phyloP scores from a whole-genome alignment of 2,888 invertebrate species.

The Himalopsyche kuldschensis region DNA sequence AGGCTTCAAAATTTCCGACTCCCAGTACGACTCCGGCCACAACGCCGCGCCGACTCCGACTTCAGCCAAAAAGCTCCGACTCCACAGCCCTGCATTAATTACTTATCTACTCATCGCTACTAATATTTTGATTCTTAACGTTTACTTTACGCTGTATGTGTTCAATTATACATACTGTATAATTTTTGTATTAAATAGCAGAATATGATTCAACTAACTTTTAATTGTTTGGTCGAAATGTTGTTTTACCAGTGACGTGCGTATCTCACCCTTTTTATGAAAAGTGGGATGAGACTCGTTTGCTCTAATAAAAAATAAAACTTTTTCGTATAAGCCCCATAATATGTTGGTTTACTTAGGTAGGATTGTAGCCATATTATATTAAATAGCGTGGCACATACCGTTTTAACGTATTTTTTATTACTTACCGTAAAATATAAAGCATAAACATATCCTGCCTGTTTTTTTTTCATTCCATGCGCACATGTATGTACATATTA shows the following conservation, averaged over 20 bases:
- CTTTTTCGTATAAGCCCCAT: neutral
- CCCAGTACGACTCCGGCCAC: no score
- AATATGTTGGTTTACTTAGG: neutral
- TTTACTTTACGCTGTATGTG: no score
- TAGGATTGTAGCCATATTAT: neutral
- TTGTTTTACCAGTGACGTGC: neutral
- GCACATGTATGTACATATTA: neutral
- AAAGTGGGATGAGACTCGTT: neutral
- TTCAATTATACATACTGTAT: no score
- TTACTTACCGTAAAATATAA: neutral
- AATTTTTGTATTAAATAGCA: no score
- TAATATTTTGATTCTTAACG: no score
- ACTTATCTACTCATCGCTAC: no score
- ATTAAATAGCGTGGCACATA: neutral
- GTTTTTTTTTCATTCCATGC: neutral
- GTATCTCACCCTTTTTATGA: neutral
- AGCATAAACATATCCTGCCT: neutral
- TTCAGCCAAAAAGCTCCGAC: no score
- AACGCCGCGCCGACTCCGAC: no score
- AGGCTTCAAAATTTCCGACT: no score
- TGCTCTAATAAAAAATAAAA: neutral
- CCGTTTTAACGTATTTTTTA: slow-evolving; percentile 3
- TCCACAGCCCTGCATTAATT: no score
- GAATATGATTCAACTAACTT: no score
- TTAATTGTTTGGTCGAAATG: no score